A percentile compares a stretch with the other conserved stretches of the same genome.
Evolutionary conservation across 2,113 vertebrate species (phyloP).

Genomic region (Salvelinus fontinalis): DNA sequence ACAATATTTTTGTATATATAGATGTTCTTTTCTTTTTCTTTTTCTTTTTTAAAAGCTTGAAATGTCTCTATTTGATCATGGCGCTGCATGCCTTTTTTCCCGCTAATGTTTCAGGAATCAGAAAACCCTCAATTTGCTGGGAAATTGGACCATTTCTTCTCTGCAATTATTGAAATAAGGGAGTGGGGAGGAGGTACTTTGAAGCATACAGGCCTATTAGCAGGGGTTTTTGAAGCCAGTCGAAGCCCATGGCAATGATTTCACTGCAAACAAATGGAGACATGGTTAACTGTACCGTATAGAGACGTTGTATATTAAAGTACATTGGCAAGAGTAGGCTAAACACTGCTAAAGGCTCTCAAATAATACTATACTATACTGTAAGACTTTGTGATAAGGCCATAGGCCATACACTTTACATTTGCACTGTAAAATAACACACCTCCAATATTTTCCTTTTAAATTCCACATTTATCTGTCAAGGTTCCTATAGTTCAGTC

Average conservation of each 20-base stretch:
- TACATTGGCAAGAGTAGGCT: too few species aligned
- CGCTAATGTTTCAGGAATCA: conserved; percentile 38
- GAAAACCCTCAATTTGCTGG: conserved; percentile 49
- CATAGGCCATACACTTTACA: too few species aligned
- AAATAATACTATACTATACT: too few species aligned
- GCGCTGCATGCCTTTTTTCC: conserved; percentile 11
- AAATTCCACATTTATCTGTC: conserved; percentile 1
- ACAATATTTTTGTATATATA: conserved; percentile 21
- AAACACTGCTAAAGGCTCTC: too few species aligned
- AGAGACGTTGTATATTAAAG: too few species aligned
- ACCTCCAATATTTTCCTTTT: neutral
- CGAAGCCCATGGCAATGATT: conserved; percentile 42
- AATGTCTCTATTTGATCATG: conserved; percentile 55
- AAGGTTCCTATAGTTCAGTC: conserved; percentile 13
- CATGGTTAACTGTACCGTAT: too few species aligned
- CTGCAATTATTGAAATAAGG: conserved; percentile 59
- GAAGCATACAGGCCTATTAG: conserved; percentile 44
- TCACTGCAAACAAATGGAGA: conserved; percentile 42
- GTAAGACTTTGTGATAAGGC: too few species aligned
- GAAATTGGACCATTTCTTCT: conserved; percentile 60
- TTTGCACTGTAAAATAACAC: neutral
- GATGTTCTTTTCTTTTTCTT: neutral
- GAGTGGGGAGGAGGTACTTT: conserved; percentile 27
- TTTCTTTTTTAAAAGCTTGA: neutral
- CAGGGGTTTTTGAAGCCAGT: conserved; percentile 50